Percentiles rank a stretch among this genome's conserved stretches.
phyloP scores from a whole-genome alignment of 2,888 invertebrate genomes.

The Orchesella flavescens region DNA sequence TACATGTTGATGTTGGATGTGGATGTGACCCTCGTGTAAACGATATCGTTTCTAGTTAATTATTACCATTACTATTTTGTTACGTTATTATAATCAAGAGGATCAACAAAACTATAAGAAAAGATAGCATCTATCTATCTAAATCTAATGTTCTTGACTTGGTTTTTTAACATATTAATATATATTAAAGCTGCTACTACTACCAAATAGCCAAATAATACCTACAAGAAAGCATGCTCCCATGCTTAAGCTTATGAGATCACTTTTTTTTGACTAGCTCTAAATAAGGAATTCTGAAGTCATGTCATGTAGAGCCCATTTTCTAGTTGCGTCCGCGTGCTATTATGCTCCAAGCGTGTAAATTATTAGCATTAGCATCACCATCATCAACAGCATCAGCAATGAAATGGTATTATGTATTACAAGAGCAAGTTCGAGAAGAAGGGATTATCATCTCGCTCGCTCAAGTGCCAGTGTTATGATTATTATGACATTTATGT shows the following conservation, averaged over 20 bases:
- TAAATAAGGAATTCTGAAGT: slow-evolving; percentile 60
- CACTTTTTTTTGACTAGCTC: slow-evolving; percentile 11
- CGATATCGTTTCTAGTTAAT: slow-evolving; percentile 38
- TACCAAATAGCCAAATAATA: neutral
- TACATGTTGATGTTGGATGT: neutral
- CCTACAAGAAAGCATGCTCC: neutral
- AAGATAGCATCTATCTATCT: slow-evolving; percentile 42
- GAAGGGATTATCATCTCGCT: slow-evolving; percentile 40
- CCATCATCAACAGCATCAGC: too few relatives aligned
- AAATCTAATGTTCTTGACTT: slow-evolving; percentile 40
- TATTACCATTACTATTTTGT: slow-evolving; percentile 45
- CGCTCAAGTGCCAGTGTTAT: slow-evolving; percentile 5
- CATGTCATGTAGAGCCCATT: slow-evolving; percentile 60
- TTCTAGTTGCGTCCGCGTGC: slow-evolving; percentile 54
- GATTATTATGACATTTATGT: slow-evolving; percentile 55
- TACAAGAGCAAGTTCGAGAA: slow-evolving; percentile 52
- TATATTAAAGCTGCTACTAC: too few relatives aligned
- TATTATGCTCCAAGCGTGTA: slow-evolving; percentile 52
- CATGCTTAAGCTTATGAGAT: neutral
- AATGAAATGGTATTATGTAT: slow-evolving; percentile 54
- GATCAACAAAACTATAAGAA: slow-evolving; percentile 45
- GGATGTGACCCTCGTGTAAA: slow-evolving; percentile 44
- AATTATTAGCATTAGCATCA: slow-evolving; percentile 50
- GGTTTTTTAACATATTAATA: slow-evolving; percentile 6
- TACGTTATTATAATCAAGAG: slow-evolving; percentile 63